phyloP scores from a whole-genome alignment of 2,888 invertebrate species.

The Conomelus anceps region DNA sequence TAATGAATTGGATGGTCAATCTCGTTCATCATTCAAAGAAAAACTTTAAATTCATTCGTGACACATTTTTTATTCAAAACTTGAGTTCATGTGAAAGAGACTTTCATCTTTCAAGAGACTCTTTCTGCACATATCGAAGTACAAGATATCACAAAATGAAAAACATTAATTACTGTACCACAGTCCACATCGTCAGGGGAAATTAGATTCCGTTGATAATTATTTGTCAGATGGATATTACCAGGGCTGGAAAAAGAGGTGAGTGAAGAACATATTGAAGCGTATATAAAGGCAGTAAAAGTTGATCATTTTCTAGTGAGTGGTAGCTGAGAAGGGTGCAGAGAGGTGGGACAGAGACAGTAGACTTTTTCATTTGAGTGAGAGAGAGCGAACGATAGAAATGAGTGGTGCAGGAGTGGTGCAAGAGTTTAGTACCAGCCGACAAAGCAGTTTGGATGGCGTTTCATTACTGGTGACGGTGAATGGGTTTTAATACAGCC shows the following conservation, averaged over 20 bases:
- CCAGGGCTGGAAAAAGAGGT: not conserved
- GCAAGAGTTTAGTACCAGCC: not conserved
- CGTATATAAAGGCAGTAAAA: not conserved
- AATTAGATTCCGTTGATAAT: not conserved
- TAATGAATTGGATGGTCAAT: no score
- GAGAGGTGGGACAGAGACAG: not conserved
- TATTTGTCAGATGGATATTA: not conserved
- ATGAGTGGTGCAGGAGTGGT: not conserved
- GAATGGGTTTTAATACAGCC: not conserved
- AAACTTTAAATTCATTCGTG: no score
- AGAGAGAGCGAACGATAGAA: no score
- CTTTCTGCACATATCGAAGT: no score
- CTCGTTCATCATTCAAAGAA: no score
- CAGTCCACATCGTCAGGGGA: not conserved
- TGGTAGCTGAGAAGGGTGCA: not conserved
- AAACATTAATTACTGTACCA: not conserved
- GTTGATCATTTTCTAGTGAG: not conserved
- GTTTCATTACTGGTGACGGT: not conserved
- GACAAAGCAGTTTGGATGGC: not conserved
- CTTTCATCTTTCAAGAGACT: no score
- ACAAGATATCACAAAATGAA: no score
- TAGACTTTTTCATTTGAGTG: not conserved
- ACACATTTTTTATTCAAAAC: no score
- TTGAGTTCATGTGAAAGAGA: no score
- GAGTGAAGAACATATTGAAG: not conserved